phyloP scores from a whole-genome alignment of 2,888 invertebrate genomes.

The Pollenia amentaria region DNA sequence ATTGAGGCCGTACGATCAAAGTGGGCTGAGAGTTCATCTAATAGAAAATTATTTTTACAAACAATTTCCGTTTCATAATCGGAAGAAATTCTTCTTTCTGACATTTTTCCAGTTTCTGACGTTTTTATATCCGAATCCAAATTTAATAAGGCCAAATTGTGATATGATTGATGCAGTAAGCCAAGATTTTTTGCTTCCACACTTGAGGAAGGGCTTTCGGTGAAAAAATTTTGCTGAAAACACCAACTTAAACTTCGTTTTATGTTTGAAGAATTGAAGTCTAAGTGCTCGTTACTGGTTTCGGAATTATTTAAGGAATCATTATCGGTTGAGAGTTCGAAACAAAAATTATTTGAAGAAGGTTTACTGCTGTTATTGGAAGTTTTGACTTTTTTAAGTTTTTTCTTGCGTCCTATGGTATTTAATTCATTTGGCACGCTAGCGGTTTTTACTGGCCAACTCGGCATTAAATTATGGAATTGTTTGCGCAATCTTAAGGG shows the following conservation, averaged over 20 bases:
- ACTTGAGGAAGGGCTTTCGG: neutral
- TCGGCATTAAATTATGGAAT: conserved; percentile 65
- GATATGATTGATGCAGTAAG: conserved; percentile 87
- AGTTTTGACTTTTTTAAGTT: conserved; percentile 44
- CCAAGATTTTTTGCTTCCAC: conserved; percentile 73
- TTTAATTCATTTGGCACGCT: conserved; percentile 82
- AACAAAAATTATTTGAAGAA: conserved; percentile 35
- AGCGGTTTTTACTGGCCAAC: conserved; percentile 73
- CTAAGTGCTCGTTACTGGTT: conserved; percentile 67
- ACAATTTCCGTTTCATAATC: conserved; percentile 80
- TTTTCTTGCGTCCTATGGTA: conserved; percentile 78
- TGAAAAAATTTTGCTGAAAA: conserved; percentile 11
- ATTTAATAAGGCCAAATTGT: conserved; percentile 87
- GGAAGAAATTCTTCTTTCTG: conserved; percentile 60
- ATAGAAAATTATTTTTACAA: conserved; percentile 82
- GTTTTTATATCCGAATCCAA: conserved; percentile 83
- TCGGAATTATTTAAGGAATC: conserved; percentile 66
- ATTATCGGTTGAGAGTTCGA: conserved; percentile 63
- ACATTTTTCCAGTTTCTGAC: conserved; percentile 74
- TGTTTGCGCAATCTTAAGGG: conserved; percentile 44
- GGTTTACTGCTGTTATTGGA: conserved; percentile 4
- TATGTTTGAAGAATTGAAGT: conserved; percentile 74
- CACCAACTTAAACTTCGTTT: conserved; percentile 81
- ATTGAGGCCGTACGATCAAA: conserved; percentile 87
- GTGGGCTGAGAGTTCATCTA: conserved; percentile 85